Evolutionary conservation across 2,113 vertebrate genomes (phyloP).

Genomic region (Clupea harengus): DNA sequence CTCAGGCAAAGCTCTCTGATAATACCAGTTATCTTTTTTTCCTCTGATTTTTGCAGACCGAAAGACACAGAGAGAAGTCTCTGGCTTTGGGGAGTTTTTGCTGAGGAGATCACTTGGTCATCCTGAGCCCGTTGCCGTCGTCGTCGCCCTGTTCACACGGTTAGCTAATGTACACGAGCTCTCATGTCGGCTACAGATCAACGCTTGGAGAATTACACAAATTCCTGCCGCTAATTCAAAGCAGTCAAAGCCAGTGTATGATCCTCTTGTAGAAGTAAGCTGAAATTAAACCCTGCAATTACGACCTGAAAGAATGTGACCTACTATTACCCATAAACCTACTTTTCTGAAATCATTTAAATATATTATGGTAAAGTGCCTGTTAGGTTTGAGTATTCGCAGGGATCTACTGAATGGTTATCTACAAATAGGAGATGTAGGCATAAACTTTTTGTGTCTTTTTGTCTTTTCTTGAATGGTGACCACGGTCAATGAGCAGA

Average conservation of each 20-base stretch:
- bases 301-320: slow-evolving; percentile 46
- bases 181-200: not conserved
- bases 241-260: slow-evolving; percentile 34
- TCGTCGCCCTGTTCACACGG: not conserved
- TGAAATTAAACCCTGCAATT: slow-evolving; percentile 46
- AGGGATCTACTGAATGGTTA: not conserved
- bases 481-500: not conserved
- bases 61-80: not conserved
- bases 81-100: not conserved
- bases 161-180: not conserved
- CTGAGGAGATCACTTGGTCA: not conserved
- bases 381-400: not conserved
- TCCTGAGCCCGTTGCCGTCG: not conserved
- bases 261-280: slow-evolving; percentile 43
- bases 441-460: not conserved
- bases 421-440: not conserved
- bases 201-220: slow-evolving; percentile 1
- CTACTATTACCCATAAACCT: slow-evolving; percentile 33
- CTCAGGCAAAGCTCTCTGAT: slow-evolving; percentile 30
- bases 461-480: not conserved
- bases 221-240: slow-evolving; percentile 1
- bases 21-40: not conserved
- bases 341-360: not conserved
- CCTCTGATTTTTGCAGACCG: not conserved
- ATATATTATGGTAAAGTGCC: not conserved